phyloP scores from a whole-genome alignment of 2,888 invertebrate genomes.

The Drosophila tripunctata region DNA sequence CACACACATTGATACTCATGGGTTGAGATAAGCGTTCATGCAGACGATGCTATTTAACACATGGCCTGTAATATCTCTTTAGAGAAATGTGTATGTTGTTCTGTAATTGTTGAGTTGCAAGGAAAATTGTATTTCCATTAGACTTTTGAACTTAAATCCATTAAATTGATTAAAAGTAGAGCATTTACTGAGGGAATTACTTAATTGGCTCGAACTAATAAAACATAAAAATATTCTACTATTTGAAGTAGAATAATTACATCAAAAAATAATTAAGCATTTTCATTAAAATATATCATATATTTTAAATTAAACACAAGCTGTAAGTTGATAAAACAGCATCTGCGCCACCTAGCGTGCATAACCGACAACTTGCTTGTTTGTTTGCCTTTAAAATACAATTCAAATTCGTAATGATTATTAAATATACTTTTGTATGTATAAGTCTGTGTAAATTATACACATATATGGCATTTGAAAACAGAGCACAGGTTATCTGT shows the following conservation, averaged over 20 bases:
- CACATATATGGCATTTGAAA: not conserved
- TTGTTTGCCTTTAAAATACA: not conserved
- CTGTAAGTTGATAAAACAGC: not conserved
- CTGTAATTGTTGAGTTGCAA: not conserved
- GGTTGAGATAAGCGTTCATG: conserved; percentile 2
- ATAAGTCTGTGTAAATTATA: no score
- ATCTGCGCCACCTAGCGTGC: not conserved
- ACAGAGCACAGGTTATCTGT: conserved; percentile 1
- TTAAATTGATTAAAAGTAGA: conserved; percentile 4
- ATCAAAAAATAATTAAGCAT: no score
- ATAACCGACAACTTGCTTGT: not conserved
- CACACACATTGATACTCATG: not conserved
- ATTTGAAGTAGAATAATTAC: no score
- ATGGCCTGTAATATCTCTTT: conserved; percentile 2
- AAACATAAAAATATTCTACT: no score
- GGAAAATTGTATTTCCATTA: not conserved
- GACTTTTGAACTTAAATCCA: not conserved
- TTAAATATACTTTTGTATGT: not conserved
- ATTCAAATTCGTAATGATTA: not conserved
- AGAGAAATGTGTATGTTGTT: not conserved
- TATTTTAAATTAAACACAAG: not conserved
- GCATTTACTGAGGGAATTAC: not conserved
- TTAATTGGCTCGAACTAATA: not conserved
- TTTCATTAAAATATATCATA: no score
- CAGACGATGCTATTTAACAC: conserved; percentile 9